Conservation (phyloP, 2,113 vertebrate species). For the Charina bottae region DNA sequence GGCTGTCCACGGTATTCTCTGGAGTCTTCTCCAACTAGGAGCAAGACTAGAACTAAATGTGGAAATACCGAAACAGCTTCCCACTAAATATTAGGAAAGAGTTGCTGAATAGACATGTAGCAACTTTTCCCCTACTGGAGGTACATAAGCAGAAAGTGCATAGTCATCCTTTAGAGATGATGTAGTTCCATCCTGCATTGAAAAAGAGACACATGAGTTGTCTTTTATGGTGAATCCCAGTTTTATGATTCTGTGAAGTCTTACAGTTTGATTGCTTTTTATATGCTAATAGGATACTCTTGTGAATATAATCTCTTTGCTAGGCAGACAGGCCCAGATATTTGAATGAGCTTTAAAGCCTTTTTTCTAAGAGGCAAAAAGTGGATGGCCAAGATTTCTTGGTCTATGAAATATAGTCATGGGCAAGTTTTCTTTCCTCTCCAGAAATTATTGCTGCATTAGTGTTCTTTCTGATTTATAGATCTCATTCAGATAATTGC, state of each 20-base stretch:
- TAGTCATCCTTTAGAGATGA: not conserved
- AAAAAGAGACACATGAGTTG: not conserved
- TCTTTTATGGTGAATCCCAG: not conserved
- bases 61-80: not conserved
- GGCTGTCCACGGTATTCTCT: not conserved
- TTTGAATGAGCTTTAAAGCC: not conserved
- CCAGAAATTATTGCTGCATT: not conserved
- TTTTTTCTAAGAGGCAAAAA: not conserved
- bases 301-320: not conserved
- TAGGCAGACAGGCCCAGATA: not conserved
- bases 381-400: not conserved
- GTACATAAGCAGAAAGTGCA: not conserved
- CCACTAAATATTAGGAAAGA: not conserved
- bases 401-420: not conserved
- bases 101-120: not conserved
- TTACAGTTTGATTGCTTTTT: not conserved
- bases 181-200: not conserved
- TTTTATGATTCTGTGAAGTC: not conserved
- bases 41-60: not conserved
- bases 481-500: not conserved
- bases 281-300: not conserved
- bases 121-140: not conserved
- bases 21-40: not conserved
- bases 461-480: not conserved
- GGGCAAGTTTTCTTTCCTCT: not conserved